Percentiles rank a stretch among this genome's conserved stretches.
phyloP scores from a whole-genome alignment of 2,888 invertebrate genomes.

The Nomada lathburiana region DNA sequence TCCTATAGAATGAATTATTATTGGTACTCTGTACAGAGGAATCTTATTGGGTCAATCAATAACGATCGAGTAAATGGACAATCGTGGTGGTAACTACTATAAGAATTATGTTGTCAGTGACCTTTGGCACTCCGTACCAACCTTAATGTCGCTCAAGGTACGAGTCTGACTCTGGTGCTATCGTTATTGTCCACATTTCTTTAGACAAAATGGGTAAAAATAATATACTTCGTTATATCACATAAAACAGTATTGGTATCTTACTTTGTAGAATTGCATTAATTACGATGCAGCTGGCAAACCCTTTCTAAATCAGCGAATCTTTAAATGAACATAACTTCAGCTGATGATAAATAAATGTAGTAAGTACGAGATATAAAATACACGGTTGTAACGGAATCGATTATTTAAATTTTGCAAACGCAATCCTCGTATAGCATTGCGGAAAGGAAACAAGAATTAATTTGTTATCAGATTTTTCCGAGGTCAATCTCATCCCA shows the following conservation, averaged over 20 bases:
- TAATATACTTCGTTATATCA: neutral
- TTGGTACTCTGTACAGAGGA: neutral
- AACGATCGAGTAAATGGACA: slow-evolving; percentile 31
- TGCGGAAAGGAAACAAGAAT: neutral
- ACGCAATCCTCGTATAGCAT: neutral
- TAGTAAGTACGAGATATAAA: too few species aligned
- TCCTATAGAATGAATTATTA: neutral
- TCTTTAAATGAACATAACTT: too few species aligned
- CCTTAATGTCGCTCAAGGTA: slow-evolving; percentile 24
- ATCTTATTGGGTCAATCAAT: slow-evolving; percentile 53
- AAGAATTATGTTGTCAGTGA: slow-evolving; percentile 30
- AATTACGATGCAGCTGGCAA: neutral
- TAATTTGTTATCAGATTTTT: neutral
- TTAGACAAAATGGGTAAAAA: slow-evolving; percentile 15
- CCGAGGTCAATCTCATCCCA: neutral
- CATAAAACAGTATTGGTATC: neutral
- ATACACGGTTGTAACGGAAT: neutral
- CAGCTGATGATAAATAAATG: too few species aligned
- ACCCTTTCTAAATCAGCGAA: neutral
- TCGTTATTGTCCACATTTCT: neutral
- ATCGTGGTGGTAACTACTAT: slow-evolving; percentile 15
- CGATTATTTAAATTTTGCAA: neutral
- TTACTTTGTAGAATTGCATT: neutral
- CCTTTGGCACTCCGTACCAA: slow-evolving; percentile 14
- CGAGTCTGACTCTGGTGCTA: neutral